Base-by-base conservation (phyloP, 2,888 invertebrate genomes). In the Abrostola triplasia region DNA sequence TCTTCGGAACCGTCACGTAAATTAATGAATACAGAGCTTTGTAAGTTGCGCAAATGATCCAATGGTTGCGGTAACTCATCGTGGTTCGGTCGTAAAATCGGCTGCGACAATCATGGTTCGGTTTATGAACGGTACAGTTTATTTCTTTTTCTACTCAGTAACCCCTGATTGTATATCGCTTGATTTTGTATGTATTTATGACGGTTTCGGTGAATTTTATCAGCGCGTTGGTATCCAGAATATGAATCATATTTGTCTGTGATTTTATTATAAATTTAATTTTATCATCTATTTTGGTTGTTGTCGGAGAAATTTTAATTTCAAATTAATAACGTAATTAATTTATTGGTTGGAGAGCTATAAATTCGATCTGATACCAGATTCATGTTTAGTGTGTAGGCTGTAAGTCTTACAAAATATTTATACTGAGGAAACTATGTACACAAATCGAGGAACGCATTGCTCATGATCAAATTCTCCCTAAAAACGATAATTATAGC, bases 1-100 rank as follows among this genome's bases (percentile, higher is more conserved):
- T 91, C 88, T 86, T 80, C 73, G 78, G 85, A 92, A 86, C 82
- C 80, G 86, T 88, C 87, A 82, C 86, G 88, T 91, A 91, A 91
- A 92, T 92, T 91, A 92, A 92, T 91, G 86, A 89, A 87, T 83
- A 84, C 82, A 76, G 81, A 76, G 77, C 81, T 80, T 83, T 83
- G 86, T 82, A 84, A 87, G 86, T 82, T 85, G 82, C 79, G 79
- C 79, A 78, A 85, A 85, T 80, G 84, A 82, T 81, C 79, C 74
- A 67, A 71, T 74, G 79, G 73, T 69, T 67, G 77, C 76, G 70
- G 71, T 85, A 87, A 88, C 81, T 90, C 87, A 85, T 85, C 67
- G 79, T 69, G 76, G 77, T 77, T 70, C 69, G 83, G 79, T 84
- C 84, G 82, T 87, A 88, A 89, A 89, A 81, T 72, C 70, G 59